phyloP scores from a whole-genome alignment of 53 echinoderm and acorn worm genomes.

The Arbacia lixula region DNA sequence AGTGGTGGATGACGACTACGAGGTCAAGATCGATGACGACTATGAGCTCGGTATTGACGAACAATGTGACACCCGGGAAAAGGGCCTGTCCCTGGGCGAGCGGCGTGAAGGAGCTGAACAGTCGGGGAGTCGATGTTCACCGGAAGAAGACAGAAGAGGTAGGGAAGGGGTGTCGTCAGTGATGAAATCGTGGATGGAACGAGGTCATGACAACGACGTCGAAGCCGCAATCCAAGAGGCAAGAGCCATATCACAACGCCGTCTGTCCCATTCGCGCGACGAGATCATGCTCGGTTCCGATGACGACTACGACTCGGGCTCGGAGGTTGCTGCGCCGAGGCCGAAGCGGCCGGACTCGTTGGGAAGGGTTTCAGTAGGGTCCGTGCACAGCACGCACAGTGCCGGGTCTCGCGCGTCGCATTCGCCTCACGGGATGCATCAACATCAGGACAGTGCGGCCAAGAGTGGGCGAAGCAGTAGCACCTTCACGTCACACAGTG shows the following conservation, averaged over 20 bases:
- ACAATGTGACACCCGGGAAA: neutral
- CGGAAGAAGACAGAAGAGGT: too few relatives aligned
- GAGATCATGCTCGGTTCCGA: slow-evolving; percentile 34
- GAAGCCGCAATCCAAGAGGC: slow-evolving; percentile 46
- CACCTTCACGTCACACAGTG: slow-evolving; percentile 41
- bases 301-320: slow-evolving; percentile 33
- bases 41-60: slow-evolving; percentile 6
- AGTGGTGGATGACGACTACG: slow-evolving; percentile 34
- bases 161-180: slow-evolving; percentile 4
- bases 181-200: slow-evolving; percentile 21
- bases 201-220: slow-evolving; percentile 23
- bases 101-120: neutral
- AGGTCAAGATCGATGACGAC: slow-evolving; percentile 37
- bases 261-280: slow-evolving; percentile 24
- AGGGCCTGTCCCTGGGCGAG: too few relatives aligned
- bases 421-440: slow-evolving; percentile 8
- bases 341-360: slow-evolving; percentile 37
- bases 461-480: slow-evolving; percentile 48
- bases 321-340: neutral
- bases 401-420: slow-evolving; percentile 14
- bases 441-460: neutral
- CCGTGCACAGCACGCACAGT: slow-evolving; percentile 28
- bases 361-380: slow-evolving; percentile 27
- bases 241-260: slow-evolving; percentile 34
- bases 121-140: too few relatives aligned